A percentile compares a stretch with the other conserved stretches of the same genome.
Conservation (phyloP, 2,797 vertebrate genomes). For the Lateolabrax maculatus region DNA sequence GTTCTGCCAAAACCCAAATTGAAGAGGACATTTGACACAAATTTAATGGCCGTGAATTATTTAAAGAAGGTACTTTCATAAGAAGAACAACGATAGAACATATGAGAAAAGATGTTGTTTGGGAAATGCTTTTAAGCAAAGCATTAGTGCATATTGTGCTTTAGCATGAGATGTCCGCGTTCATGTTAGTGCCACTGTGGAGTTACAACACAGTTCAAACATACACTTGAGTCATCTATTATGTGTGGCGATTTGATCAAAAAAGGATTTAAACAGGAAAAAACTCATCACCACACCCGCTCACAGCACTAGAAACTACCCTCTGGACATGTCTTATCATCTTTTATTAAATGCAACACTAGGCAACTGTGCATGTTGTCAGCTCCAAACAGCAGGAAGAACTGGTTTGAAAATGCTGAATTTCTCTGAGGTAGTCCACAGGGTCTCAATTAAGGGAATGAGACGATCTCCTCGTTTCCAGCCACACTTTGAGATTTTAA, state of each 20-base stretch:
- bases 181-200: neutral
- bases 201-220: neutral
- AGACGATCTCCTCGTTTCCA: neutral
- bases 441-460: slow-evolving; percentile 27
- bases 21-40: slow-evolving; percentile 16
- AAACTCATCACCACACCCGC: neutral
- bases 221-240: neutral
- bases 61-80: neutral
- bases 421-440: no score
- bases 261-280: neutral
- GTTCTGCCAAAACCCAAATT: slow-evolving; percentile 4
- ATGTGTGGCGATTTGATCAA: neutral
- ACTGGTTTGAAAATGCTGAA: neutral
- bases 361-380: neutral
- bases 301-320: neutral
- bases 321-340: neutral
- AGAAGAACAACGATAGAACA: neutral
- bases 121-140: neutral
- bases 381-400: neutral
- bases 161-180: neutral
- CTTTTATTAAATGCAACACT: slow-evolving; percentile 12
- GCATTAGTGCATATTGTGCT: neutral
- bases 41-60: slow-evolving; percentile 42
- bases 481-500: neutral
- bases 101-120: neutral